Evolutionary conservation across 2,888 invertebrate genomes (phyloP).

Genomic region (Neoitamus cyanurus): DNA sequence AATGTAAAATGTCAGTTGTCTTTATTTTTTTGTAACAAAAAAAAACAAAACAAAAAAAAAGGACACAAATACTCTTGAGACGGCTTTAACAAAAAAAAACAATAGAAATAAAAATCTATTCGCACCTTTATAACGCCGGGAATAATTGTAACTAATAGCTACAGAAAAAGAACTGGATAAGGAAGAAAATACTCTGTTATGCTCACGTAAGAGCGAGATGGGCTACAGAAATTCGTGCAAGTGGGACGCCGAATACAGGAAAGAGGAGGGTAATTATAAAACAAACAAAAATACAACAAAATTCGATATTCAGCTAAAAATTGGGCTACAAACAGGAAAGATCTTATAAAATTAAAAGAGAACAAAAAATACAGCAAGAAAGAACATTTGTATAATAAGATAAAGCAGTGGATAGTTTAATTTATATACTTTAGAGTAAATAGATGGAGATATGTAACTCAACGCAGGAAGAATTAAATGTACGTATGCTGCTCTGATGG

Average conservation of each 20-base stretch:
- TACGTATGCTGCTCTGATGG: background rate
- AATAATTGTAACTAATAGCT: too few relatives aligned
- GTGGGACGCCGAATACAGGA: background rate
- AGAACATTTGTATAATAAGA: slow-evolving; percentile 17
- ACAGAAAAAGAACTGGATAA: too few relatives aligned
- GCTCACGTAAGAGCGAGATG: background rate
- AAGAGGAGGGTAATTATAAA: too few relatives aligned
- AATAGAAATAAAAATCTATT: too few relatives aligned
- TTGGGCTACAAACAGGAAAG: background rate
- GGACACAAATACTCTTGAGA: too few relatives aligned
- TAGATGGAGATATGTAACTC: background rate
- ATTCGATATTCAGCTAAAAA: background rate
- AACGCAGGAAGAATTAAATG: background rate
- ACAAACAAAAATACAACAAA: background rate
- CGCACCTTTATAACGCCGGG: too few relatives aligned
- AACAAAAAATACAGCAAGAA: background rate
- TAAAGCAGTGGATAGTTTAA: slow-evolving; percentile 15
- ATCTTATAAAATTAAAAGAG: background rate
- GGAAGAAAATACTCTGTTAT: too few relatives aligned
- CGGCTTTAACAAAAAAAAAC: too few relatives aligned
- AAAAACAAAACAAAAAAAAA: too few relatives aligned
- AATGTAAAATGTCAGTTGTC: too few relatives aligned
- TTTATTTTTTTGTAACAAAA: background rate
- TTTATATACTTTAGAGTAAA: background rate
- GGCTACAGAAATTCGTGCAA: too few relatives aligned